Base-by-base conservation (phyloP, 1,140 invertebrate genomes). In the Dinoponera quadriceps region DNA sequence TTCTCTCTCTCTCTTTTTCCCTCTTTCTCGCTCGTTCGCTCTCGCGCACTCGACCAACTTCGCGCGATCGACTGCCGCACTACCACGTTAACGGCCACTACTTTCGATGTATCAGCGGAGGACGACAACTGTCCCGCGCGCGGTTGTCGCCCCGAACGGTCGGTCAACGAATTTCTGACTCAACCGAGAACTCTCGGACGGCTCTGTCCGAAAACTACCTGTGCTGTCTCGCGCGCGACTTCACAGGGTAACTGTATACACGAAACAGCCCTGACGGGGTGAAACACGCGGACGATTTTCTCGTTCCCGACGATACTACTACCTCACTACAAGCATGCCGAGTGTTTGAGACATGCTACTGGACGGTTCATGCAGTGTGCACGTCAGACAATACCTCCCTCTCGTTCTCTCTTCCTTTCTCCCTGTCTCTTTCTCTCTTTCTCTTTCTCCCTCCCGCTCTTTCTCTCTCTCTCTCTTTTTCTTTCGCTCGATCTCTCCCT, bases 261-360 rank as follows among this genome's bases (percentile, higher is more conserved):
- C n/a, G n/a, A n/a, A n/a, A 51, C 49, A 57, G 7, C 20, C 68
- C 14, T 73, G 16, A 7, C 75, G 22, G 22, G 22, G 14, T 66
- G 25, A 20, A 22, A 20, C 14, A 16, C 75, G 25, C 75, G 77
- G 25, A 77, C 55, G 66, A 85, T 83, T 87, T 78, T 69, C 73
- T 85, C 84, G 80, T 85, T 89, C 81, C 75, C 78, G 69, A 88
- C 83, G 75, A 68, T 69, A 82, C 59, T 81, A 86, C 71, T 77
- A 90, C 87, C 89, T 92, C 89, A 92, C 91, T 91, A 91, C 89
- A 89, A 92, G 88, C 92, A 93, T 92, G 91, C 90, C 86, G 91
- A 89, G 91, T 90, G 89, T 92, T 92, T 90, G 92, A 91, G 85
- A 92, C 92, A 93, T 93, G 92, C 92, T 91, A 88, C 87, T 90